Base-by-base conservation (phyloP, 2,888 invertebrate species). In the Rhagonycha fulva region DNA sequence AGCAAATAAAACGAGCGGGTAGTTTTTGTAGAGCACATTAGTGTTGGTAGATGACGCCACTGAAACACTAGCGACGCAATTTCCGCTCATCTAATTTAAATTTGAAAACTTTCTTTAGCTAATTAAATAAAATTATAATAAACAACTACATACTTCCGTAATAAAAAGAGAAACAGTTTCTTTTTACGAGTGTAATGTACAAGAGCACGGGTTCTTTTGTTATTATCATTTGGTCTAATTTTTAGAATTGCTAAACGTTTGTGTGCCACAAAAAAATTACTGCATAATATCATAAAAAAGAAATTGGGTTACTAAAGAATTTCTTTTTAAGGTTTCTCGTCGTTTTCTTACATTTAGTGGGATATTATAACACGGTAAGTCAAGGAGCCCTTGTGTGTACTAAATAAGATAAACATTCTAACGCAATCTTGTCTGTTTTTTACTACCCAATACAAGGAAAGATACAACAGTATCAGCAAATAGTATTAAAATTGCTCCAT, bases 381-480 rank as follows among this genome's bases (percentile, higher is more conserved):
- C 69, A 47, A 63, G 19, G 62, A 30, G 63, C 74, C 74, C 74
- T 74, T 70, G 32, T 68, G 74, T 62, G 32, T 63, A 62, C 62
- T 74, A 74, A 74, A 68, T 74, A 74, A 74, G 74, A 74, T 69
- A 74, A 74, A 74, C 68, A 68, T 69, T 61, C 26, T 74, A 68
- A 68, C 74, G 47, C 69, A 69, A 61, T 74, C 63, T 68, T 63
- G 74, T 70, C 26, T 23, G 69, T 62, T 74, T 74, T 74, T 74
- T 74, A 69, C 68, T 62, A 63, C 69, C 62, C 23, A 69, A 24
- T 32, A 61, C 24, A 26, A 69, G 30, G 24, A 70, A 70, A 68
- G 72, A 72, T 72, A 68, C 68, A 72, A 72, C 68, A 30, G 62
- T 68, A 63, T 70, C 63, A 69, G 74, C 72, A 72, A 72, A 72